Conservation (phyloP, 2,113 vertebrate genomes). For the Dipodomys stephensi region DNA sequence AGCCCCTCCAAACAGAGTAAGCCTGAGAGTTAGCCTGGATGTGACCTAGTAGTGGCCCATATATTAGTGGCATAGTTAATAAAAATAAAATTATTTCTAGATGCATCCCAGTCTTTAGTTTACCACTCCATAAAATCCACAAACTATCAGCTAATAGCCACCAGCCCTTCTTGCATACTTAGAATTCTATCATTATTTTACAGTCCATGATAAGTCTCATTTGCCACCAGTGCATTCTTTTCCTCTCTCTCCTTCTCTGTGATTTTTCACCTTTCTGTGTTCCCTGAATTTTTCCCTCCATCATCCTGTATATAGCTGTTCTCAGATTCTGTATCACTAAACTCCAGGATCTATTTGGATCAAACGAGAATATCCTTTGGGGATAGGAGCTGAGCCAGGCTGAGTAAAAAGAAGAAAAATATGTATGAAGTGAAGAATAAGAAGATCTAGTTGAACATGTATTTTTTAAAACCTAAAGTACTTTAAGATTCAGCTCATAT, state of each 20-base stretch:
- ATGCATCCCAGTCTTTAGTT: not conserved
- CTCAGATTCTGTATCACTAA: not conserved
- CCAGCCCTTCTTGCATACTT: not conserved
- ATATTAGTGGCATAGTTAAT: not conserved
- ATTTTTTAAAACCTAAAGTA: not conserved
- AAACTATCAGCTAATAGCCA: not conserved
- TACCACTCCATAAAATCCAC: not conserved
- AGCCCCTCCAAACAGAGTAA: not conserved
- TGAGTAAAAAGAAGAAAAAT: not conserved
- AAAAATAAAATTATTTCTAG: not conserved
- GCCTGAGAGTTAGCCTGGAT: not conserved
- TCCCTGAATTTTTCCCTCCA: not conserved
- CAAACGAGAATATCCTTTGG: not conserved
- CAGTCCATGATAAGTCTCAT: not conserved
- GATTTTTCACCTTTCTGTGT: not conserved
- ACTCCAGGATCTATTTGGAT: not conserved
- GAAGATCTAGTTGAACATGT: not conserved
- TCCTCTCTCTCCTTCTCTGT: not conserved
- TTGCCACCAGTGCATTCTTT: not conserved
- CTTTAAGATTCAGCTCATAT: not conserved
- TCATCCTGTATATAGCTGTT: not conserved
- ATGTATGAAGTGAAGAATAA: not conserved
- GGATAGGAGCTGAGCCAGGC: not conserved
- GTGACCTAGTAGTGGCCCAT: not conserved
- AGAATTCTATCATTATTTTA: not conserved